phyloP scores from a whole-genome alignment of 1,140 invertebrate species.

The Drosophila ohnishii region DNA sequence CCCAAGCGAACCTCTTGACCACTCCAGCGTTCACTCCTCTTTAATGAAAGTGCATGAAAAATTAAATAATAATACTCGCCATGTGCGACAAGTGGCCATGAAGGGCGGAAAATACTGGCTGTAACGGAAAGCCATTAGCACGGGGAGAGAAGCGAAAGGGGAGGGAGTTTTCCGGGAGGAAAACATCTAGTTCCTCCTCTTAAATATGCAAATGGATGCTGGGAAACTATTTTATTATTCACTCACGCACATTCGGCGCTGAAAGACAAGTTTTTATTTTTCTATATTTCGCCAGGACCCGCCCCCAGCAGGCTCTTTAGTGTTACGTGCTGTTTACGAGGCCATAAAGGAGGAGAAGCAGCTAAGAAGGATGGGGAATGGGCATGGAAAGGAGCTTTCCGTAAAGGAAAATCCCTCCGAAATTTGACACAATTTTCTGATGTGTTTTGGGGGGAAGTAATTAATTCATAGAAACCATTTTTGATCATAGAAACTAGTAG shows the following conservation, averaged over 20 bases:
- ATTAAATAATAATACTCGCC: constrained; percentile 33
- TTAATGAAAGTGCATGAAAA: constrained; percentile 48
- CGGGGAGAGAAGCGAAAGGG: neutral
- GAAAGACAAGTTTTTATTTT: constrained; percentile 39
- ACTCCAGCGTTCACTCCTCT: constrained; percentile 8
- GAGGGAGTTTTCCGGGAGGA: neutral
- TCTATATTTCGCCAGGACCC: constrained; percentile 25
- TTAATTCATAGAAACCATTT: neutral
- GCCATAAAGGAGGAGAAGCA: constrained; percentile 24
- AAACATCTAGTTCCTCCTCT: constrained; percentile 41
- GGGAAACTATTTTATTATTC: constrained; percentile 55
- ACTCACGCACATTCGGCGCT: constrained; percentile 23
- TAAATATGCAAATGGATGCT: constrained; percentile 58
- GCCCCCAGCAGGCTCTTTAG: constrained; percentile 44
- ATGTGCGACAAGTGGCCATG: constrained; percentile 29
- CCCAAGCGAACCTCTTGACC: neutral
- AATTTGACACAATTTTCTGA: too few species aligned
- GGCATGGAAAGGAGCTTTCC: neutral
- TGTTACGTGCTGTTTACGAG: constrained; percentile 62
- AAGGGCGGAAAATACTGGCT: neutral
- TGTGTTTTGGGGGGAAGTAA: neutral
- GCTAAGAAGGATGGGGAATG: neutral
- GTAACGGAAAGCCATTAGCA: constrained; percentile 41
- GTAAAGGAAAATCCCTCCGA: neutral
- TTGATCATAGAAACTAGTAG: neutral